Percentiles rank a stretch among this genome's conserved stretches.
Conservation (phyloP, 2,797 vertebrate genomes). For the Syndactyla subalaris region DNA sequence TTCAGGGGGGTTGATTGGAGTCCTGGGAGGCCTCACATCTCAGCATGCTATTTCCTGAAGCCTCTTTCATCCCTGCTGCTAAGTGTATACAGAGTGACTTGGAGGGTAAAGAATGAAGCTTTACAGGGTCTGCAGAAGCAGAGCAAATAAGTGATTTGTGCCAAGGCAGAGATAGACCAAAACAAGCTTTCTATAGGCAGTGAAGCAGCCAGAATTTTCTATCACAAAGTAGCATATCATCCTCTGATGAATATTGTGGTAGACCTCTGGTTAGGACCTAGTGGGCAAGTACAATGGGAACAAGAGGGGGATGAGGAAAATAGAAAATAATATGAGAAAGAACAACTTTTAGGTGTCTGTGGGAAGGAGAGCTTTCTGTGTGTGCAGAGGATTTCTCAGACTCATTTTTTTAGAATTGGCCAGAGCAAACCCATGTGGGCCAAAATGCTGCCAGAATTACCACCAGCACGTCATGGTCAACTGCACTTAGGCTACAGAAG, state of each 20-base stretch:
- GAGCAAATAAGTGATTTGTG: neutral
- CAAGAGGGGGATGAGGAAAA: neutral
- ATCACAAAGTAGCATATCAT: neutral
- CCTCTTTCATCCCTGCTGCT: constrained; percentile 61
- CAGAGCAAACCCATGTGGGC: neutral
- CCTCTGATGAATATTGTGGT: neutral
- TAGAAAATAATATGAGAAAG: neutral
- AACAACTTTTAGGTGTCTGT: neutral
- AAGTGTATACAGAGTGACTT: constrained; percentile 23
- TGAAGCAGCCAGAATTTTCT: neutral
- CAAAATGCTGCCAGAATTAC: neutral
- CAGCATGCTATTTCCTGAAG: constrained; percentile 70
- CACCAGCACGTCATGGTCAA: neutral
- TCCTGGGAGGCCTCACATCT: constrained; percentile 65
- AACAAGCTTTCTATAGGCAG: neutral
- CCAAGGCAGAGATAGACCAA: neutral
- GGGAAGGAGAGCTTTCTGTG: neutral
- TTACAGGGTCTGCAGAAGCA: constrained; percentile 7
- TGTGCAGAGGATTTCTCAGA: neutral
- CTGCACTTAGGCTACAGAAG: neutral
- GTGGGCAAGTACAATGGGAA: neutral
- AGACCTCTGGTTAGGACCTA: neutral
- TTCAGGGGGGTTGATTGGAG: constrained; percentile 65
- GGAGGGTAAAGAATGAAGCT: constrained; percentile 25
- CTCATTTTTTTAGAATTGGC: neutral